phyloP scores from a whole-genome alignment of 2,888 invertebrate species.

The Euplagia quadripunctaria region DNA sequence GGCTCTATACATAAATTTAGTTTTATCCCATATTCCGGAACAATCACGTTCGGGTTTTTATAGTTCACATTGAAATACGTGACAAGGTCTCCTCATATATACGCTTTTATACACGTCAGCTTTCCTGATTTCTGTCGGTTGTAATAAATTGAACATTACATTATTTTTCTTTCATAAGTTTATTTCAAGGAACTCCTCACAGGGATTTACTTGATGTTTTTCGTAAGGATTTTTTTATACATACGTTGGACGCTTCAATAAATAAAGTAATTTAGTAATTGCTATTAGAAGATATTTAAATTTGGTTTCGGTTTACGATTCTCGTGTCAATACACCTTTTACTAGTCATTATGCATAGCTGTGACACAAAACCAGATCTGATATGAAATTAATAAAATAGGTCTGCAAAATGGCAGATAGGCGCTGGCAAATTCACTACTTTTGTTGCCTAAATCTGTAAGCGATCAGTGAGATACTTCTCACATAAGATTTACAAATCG shows the following conservation, averaged over 20 bases:
- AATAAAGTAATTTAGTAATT: not conserved
- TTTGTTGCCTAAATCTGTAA: not conserved
- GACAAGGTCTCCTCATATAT: slow-evolving; percentile 18
- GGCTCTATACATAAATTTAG: slow-evolving; percentile 47
- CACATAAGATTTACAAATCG: slow-evolving; percentile 7
- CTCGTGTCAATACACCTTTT: not conserved
- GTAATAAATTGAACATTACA: not conserved
- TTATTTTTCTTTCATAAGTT: not conserved
- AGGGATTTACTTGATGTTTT: not conserved
- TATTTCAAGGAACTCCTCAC: not conserved
- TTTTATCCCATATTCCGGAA: slow-evolving; percentile 39
- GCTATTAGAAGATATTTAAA: not conserved
- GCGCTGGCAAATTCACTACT: no score
- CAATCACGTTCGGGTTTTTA: slow-evolving; percentile 52
- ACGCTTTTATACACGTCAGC: slow-evolving; percentile 18
- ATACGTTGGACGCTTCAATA: not conserved
- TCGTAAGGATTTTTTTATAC: not conserved
- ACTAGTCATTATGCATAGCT: not conserved
- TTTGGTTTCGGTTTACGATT: not conserved
- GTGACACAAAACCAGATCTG: no score
- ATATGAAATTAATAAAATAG: no score
- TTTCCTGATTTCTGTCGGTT: slow-evolving; percentile 22
- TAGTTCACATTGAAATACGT: slow-evolving; percentile 46
- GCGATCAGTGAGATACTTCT: not conserved
- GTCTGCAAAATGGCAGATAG: no score